Base-by-base conservation (phyloP, 2,888 invertebrate species). In the Corbicula japonica region DNA sequence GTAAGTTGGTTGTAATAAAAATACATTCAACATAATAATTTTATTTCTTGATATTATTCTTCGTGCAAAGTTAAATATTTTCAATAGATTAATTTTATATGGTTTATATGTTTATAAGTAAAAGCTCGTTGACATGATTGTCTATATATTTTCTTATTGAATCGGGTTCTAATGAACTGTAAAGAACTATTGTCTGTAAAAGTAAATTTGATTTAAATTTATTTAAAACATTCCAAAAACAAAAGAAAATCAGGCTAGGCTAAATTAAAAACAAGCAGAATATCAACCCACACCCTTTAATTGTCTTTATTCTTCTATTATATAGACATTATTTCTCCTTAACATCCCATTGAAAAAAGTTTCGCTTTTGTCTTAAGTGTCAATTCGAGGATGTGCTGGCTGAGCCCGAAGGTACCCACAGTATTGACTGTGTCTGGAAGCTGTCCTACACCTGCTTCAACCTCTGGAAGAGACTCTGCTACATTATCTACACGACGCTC, bases 391-490 rank as follows among this genome's bases (percentile, higher is more conserved):
- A 92, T 76, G 85, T 89, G 10, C 52, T 89, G 44, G 88, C 84
- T 1, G 91, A 91, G 74, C 66, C 89, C 10, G 89, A 90, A 21
- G 86, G 88, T 30, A 82, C 82, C 12, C 86, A 89, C 80, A 87
- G 87, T 61, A 76, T 96, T 0, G 96, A 96, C 91, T 96, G 96
- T 92, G 96, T 96, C 58, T 96, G 96, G 96, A 94, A 95, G 15
- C 71, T 96, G 52, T 95, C 96, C 87, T 94, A 95, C 87, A 79
- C 62, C 28, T 87, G 96, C 91, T 96, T 96, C 93, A 94, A 95
- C 54, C 94, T 95, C 84, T 95, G 96, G 34, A 95, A 95, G 85
- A 95, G 95, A 91, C 95, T 95, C 91, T 96, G 96, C 92, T 96
- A 96, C 94, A 95, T 95, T 6, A 92, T 95, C 68, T 94, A 96